phyloP scores from a whole-genome alignment of 1,140 invertebrate species.

The Phortica variegata region DNA sequence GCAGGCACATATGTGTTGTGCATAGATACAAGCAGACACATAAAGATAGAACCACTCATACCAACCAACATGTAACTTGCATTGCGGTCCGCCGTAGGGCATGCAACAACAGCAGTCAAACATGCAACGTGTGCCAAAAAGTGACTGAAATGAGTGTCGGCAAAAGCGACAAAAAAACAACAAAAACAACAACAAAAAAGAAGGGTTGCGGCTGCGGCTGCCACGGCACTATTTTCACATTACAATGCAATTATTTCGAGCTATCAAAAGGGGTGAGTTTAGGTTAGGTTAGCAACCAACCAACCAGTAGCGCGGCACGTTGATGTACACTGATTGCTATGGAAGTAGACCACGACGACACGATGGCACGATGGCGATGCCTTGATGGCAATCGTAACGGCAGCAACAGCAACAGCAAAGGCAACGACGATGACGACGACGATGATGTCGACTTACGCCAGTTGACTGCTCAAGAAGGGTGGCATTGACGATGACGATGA shows the following conservation, averaged over 20 bases:
- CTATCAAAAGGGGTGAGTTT: slow-evolving; percentile 23
- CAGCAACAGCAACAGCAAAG: slow-evolving; percentile 16
- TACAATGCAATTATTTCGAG: slow-evolving; percentile 57
- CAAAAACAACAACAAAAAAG: no score
- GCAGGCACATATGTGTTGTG: no score
- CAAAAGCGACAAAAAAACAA: no score
- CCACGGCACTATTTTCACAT: slow-evolving; percentile 43
- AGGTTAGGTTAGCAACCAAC: no score
- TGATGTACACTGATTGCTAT: no score
- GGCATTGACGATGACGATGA: background rate
- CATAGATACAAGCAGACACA: background rate
- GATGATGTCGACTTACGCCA: background rate
- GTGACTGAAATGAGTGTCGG: slow-evolving; percentile 13
- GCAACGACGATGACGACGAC: slow-evolving; percentile 4
- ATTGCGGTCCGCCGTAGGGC: no score
- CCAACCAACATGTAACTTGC: background rate
- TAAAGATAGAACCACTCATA: background rate
- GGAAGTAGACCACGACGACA: no score
- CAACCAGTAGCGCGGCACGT: slow-evolving; percentile 17
- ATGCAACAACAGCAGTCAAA: slow-evolving; percentile 47
- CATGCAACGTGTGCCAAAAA: slow-evolving; percentile 29
- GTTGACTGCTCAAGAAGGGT: slow-evolving; percentile 7
- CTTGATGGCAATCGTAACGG: background rate
- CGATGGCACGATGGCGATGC: no score
- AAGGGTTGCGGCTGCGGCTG: slow-evolving; percentile 23